Conservation (phyloP, 30 jellyfish, hydroid and myxozoan genomes). For the Cassiopea xamachana region DNA sequence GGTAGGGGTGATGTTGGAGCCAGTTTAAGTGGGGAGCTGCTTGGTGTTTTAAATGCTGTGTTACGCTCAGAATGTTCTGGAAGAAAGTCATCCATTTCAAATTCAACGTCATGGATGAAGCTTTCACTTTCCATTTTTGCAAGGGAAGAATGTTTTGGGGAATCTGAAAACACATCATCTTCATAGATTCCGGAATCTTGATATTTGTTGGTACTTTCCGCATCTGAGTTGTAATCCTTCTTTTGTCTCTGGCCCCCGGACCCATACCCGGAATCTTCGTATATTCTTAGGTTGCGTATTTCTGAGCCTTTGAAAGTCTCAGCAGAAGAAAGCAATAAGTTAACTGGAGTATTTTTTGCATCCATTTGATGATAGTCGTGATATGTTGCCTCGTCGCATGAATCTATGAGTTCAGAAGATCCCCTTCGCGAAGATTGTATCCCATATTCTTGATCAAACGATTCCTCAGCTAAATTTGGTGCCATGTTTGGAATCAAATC, state of each 20-base stretch:
- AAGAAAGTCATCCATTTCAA: constrained; percentile 77
- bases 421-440: constrained; percentile 41
- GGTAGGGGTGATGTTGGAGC: constrained; percentile 64
- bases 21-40: constrained; percentile 92
- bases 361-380: constrained; percentile 40
- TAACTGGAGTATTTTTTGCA: constrained; percentile 45
- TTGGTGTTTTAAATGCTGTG: constrained; percentile 97
- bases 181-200: constrained; percentile 99
- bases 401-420: constrained; percentile 57
- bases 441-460: constrained; percentile 68
- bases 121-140: constrained; percentile 47
- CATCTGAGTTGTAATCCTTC: constrained; percentile 87
- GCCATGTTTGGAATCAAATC: constrained; percentile 78
- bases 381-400: constrained; percentile 64
- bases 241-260: constrained; percentile 73
- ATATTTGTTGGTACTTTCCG: constrained; percentile 92
- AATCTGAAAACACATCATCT: constrained; percentile 90
- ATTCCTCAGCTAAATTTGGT: constrained; percentile 43
- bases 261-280: constrained; percentile 89
- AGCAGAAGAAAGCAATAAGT: constrained; percentile 46
- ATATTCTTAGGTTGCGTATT: constrained; percentile 64
- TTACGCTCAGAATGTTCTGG: constrained; percentile 87
- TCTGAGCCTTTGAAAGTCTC: constrained; percentile 42
- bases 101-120: constrained; percentile 70
- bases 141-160: constrained; percentile 75